Percentiles rank a stretch among this genome's conserved stretches.
phyloP scores from a whole-genome alignment of 2,113 vertebrate species.

The Cynoglossus semilaevis region DNA sequence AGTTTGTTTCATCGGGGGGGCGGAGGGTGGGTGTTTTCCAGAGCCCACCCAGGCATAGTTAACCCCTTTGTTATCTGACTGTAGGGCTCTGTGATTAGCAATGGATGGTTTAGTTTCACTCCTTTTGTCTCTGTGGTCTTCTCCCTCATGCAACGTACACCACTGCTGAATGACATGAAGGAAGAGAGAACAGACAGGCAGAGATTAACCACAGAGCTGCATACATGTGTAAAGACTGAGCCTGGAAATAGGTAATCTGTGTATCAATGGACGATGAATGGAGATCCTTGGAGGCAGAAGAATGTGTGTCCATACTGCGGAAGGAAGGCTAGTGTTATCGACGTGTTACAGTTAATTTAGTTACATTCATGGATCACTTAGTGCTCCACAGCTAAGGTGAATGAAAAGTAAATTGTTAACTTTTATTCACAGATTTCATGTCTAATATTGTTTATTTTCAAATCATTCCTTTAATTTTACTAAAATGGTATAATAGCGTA shows the following conservation, averaged over 20 bases:
- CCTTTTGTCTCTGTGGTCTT: conserved; percentile 35
- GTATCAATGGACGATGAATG: conserved; percentile 45
- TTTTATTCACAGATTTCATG: no score
- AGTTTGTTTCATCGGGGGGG: conserved; percentile 29
- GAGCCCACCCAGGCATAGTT: conserved; percentile 76
- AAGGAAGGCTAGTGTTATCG: no score
- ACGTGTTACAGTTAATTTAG: no score
- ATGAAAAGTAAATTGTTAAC: no score
- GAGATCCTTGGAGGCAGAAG: conserved; percentile 6
- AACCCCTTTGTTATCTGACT: conserved; percentile 78
- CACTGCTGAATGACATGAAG: conserved; percentile 4
- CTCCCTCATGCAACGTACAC: conserved; percentile 40
- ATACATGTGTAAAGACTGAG: background rate
- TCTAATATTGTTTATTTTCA: no score
- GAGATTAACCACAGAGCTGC: conserved; percentile 32
- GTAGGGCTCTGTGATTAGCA: conserved; percentile 71
- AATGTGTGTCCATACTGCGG: background rate
- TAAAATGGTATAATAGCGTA: no score
- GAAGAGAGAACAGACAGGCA: conserved; percentile 13
- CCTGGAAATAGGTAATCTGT: conserved; percentile 40
- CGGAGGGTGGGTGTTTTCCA: background rate
- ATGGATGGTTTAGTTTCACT: conserved; percentile 65
- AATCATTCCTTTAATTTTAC: no score
- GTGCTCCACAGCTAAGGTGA: background rate
- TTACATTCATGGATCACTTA: no score